Conservation (phyloP, 2,888 invertebrate species). For the Papilio gigon region DNA sequence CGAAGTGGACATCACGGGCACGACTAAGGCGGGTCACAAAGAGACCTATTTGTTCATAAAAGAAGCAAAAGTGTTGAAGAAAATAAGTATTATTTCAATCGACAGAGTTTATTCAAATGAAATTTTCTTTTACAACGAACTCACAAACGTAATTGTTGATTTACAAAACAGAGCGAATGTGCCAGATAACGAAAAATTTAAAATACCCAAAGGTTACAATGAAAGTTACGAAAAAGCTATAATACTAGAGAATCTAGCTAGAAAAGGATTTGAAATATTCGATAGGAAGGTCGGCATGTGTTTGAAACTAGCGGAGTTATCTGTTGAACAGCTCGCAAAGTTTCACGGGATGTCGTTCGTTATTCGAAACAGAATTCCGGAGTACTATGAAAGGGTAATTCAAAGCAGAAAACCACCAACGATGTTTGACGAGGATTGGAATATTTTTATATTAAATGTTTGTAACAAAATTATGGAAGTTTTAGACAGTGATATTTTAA, state of each 20-base stretch:
- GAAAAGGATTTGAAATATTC: slow-evolving; percentile 51
- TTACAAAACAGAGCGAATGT: slow-evolving; percentile 47
- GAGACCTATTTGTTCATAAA: slow-evolving; percentile 60
- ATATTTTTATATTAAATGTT: slow-evolving; percentile 40
- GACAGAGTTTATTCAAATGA: slow-evolving; percentile 51
- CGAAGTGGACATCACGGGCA: slow-evolving; percentile 57
- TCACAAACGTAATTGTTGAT: slow-evolving; percentile 46
- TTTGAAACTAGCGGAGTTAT: slow-evolving; percentile 50
- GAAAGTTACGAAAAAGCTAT: slow-evolving; percentile 38
- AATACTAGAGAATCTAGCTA: slow-evolving; percentile 46
- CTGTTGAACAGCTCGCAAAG: slow-evolving; percentile 51
- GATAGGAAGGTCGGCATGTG: slow-evolving; percentile 48
- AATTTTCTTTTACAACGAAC: slow-evolving; percentile 53
- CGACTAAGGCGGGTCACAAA: slow-evolving; percentile 51
- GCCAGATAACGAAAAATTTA: slow-evolving; percentile 41
- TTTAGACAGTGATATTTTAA: slow-evolving; percentile 48
- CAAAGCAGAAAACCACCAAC: slow-evolving; percentile 36
- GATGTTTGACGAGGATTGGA: slow-evolving; percentile 43
- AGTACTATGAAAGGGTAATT: slow-evolving; percentile 51
- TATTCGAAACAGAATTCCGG: slow-evolving; percentile 48
- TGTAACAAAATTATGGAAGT: slow-evolving; percentile 46
- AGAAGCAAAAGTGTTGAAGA: slow-evolving; percentile 46
- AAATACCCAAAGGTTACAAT: slow-evolving; percentile 41
- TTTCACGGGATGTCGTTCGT: slow-evolving; percentile 54
- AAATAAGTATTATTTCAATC: slow-evolving; percentile 48